Conservation (phyloP, 1,140 invertebrate species). For the Bombus impatiens region DNA sequence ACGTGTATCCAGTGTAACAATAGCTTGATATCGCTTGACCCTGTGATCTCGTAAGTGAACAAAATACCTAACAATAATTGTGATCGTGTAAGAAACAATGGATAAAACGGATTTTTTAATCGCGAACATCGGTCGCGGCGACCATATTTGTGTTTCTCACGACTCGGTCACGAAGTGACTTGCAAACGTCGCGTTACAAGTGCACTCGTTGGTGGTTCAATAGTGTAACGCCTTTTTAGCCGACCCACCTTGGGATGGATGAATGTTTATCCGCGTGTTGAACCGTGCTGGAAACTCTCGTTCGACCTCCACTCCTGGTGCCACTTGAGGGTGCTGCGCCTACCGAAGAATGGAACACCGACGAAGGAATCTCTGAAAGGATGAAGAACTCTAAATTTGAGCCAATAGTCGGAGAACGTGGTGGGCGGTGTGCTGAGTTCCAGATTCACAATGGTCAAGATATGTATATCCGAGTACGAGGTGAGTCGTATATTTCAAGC, state of each 20-base stretch:
- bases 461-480: background rate
- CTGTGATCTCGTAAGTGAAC: background rate
- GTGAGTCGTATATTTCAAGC: background rate
- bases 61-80: background rate
- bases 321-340: conserved; percentile 41
- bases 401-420: conserved; percentile 65
- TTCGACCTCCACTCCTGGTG: conserved; percentile 50
- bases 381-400: conserved; percentile 70
- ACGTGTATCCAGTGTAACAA: background rate
- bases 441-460: conserved; percentile 35
- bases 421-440: conserved; percentile 49
- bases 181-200: conserved; percentile 74
- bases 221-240: conserved; percentile 59
- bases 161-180: conserved; percentile 80
- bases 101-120: conserved; percentile 23
- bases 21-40: background rate
- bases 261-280: conserved; percentile 72
- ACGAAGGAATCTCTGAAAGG: conserved; percentile 45
- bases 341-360: conserved; percentile 49
- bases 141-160: conserved; percentile 80
- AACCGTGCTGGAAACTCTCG: conserved; percentile 53
- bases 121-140: conserved; percentile 8
- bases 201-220: conserved; percentile 71
- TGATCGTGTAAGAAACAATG: background rate
- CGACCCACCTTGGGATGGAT: conserved; percentile 47